phyloP scores from a whole-genome alignment of 2,113 vertebrate genomes.

The Erythrolamprus reginae region DNA sequence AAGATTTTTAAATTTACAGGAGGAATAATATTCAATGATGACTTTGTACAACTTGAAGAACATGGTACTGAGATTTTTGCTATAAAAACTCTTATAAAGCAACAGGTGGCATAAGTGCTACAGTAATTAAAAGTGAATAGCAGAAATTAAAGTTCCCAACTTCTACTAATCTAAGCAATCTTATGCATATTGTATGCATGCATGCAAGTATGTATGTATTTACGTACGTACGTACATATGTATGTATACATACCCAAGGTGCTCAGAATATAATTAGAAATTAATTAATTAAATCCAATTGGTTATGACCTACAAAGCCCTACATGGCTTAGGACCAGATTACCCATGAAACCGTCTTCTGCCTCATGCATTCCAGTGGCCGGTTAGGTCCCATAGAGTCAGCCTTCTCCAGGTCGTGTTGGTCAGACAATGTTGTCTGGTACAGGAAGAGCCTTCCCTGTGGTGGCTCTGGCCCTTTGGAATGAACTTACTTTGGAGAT shows the following conservation, averaged over 20 bases:
- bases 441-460: no score
- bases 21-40: neutral
- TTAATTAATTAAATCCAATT: neutral
- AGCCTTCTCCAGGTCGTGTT: no score
- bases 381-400: no score
- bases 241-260: neutral
- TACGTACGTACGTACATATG: no score
- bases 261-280: neutral
- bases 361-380: no score
- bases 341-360: no score
- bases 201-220: neutral
- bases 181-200: neutral
- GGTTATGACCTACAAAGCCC: no score
- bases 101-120: neutral
- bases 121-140: neutral
- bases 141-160: neutral
- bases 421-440: no score
- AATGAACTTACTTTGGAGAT: no score
- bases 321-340: no score
- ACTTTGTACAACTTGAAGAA: neutral
- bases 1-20: neutral
- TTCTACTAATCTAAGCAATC: neutral
- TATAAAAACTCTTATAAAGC: neutral
- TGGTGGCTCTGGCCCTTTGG: no score
- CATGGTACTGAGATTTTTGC: neutral